A percentile compares a stretch with the other conserved stretches of the same genome.
Evolutionary conservation across 2,888 invertebrate species (phyloP).

Genomic region (Arge pagana): DNA sequence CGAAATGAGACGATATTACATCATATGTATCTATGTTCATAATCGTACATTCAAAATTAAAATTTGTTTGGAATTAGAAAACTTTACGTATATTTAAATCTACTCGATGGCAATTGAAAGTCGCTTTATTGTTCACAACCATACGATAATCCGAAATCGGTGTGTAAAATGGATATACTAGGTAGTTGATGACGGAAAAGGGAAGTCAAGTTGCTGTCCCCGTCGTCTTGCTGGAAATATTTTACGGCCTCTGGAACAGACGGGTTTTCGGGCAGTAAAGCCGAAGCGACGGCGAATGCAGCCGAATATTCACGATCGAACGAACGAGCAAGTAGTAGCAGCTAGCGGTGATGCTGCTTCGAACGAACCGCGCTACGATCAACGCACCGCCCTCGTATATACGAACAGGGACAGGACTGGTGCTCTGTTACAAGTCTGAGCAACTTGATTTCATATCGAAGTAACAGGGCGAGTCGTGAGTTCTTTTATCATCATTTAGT

Average conservation of each 20-base stretch:
- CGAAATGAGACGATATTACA: too few species aligned
- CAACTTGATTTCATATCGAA: slow-evolving; percentile 18
- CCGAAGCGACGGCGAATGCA: slow-evolving; percentile 7
- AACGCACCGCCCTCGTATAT: slow-evolving; percentile 23
- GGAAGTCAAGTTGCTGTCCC: too few species aligned
- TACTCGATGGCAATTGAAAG: too few species aligned
- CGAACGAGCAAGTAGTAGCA: slow-evolving; percentile 19
- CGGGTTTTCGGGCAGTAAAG: slow-evolving; percentile 18
- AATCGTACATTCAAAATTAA: too few species aligned
- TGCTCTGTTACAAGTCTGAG: slow-evolving; percentile 8
- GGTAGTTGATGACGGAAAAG: too few species aligned
- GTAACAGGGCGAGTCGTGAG: slow-evolving; percentile 4
- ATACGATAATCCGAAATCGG: too few species aligned
- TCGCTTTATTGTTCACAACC: too few species aligned
- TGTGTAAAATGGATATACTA: too few species aligned
- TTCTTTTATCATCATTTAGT: slow-evolving; percentile 1
- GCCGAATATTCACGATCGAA: slow-evolving; percentile 18
- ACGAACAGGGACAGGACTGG: slow-evolving; percentile 22
- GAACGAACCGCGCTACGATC: slow-evolving; percentile 20
- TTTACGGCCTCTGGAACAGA: slow-evolving; percentile 33
- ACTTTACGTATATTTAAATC: too few species aligned
- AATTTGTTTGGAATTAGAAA: too few species aligned
- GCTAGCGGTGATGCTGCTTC: slow-evolving; percentile 22
- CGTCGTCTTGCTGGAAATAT: background rate
- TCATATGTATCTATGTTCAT: too few species aligned